Conservation (phyloP, 2,888 invertebrate genomes). For the Psylliodes chrysocephalus region DNA sequence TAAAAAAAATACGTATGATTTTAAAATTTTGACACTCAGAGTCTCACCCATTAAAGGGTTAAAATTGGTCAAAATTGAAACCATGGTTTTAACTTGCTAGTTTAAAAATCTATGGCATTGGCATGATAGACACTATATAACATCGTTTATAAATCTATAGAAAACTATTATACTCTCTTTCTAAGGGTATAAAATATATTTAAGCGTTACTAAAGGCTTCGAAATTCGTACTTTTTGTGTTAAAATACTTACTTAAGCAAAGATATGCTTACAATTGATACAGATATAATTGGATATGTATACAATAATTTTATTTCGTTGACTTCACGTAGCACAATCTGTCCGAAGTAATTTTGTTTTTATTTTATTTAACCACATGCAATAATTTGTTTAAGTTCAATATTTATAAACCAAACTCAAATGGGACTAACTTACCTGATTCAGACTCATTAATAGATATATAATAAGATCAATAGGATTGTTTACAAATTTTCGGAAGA, state of each 20-base stretch:
- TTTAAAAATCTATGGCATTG: constrained; percentile 49
- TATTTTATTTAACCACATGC: background rate
- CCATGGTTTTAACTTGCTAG: constrained; percentile 44
- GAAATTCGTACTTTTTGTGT: constrained; percentile 37
- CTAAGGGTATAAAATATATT: constrained; percentile 65
- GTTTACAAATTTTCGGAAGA: no score
- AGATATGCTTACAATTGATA: background rate
- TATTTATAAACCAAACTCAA: no score
- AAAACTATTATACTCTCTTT: constrained; percentile 63
- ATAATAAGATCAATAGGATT: no score
- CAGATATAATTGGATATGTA: background rate
- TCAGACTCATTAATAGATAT: no score
- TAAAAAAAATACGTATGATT: no score
- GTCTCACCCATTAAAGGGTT: no score
- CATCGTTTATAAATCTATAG: constrained; percentile 64
- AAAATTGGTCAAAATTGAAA: no score
- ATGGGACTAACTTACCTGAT: no score
- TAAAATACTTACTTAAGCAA: background rate
- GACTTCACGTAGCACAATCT: background rate
- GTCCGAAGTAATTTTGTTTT: background rate
- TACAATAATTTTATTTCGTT: background rate
- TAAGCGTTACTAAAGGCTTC: constrained; percentile 57
- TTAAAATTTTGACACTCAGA: no score
- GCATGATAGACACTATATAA: constrained; percentile 58
- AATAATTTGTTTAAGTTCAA: background rate